These are phyloP conservation scores for Corbicula japonica DNA, from an alignment of 2,888 invertebrate genomes.

Conservation along the genomic window DNA sequence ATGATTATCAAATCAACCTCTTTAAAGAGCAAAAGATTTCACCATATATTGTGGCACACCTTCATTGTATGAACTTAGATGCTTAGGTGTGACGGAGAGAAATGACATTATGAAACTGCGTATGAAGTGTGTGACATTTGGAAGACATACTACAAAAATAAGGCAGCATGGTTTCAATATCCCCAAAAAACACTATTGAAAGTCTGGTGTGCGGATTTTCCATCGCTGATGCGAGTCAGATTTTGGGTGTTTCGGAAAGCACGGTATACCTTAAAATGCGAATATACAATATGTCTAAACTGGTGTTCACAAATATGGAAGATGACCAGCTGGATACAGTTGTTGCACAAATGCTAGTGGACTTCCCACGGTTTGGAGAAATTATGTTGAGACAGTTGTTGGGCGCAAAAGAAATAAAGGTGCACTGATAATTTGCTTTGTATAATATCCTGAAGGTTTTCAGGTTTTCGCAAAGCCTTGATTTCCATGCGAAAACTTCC, in stretches of 20 bases:
- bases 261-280: conserved; percentile 4
- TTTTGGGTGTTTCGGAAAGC: conserved; percentile 11
- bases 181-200: conserved; percentile 5
- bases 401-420: conserved; percentile 1
- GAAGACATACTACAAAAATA: conserved; percentile 1
- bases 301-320: conserved; percentile 7
- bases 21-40: conserved; percentile 10
- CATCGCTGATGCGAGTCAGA: neutral
- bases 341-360: conserved; percentile 7
- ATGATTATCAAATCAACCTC: conserved; percentile 3
- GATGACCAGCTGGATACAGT: conserved; percentile 4
- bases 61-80: conserved; percentile 8
- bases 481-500: too few relatives aligned
- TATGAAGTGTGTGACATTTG: conserved; percentile 4
- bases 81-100: conserved; percentile 12
- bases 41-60: neutral
- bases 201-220: conserved; percentile 3
- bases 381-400: conserved; percentile 4
- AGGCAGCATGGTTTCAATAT: conserved; percentile 3
- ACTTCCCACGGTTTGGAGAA: conserved; percentile 11
- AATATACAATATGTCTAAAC: conserved; percentile 3
- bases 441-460: too few relatives aligned
- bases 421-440: too few relatives aligned
- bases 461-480: too few relatives aligned
- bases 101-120: neutral